phyloP scores from a whole-genome alignment of 2,113 vertebrate species.

The Toxostoma redivivum region DNA sequence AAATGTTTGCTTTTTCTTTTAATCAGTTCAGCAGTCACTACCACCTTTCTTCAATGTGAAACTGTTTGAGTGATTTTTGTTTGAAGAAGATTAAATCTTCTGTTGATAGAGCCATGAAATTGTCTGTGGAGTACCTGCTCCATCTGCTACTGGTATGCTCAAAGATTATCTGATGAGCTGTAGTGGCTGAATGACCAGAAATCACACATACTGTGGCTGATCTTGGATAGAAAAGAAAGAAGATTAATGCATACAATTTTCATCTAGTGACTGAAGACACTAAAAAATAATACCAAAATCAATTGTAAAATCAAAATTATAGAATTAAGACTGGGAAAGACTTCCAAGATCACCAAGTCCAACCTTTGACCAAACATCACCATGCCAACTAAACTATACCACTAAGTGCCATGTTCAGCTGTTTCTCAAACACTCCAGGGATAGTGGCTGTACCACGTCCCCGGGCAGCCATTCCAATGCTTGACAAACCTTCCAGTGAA shows the following conservation, averaged over 20 bases:
- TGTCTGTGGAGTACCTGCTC: not conserved
- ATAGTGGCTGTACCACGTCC: not conserved
- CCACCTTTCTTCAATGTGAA: not conserved
- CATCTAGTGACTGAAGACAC: not conserved
- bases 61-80: not conserved
- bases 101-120: not conserved
- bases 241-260: not conserved
- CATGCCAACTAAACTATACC: not conserved
- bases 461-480: not conserved
- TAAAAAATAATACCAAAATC: not conserved
- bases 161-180: not conserved
- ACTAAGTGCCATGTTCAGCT: not conserved
- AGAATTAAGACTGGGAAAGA: not conserved
- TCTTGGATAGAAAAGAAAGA: not conserved
- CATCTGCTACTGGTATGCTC: not conserved
- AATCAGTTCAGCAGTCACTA: not conserved
- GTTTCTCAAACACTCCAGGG: not conserved
- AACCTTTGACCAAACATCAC: not conserved
- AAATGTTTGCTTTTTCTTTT: not conserved
- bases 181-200: not conserved
- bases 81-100: not conserved
- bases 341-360: not conserved
- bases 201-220: not conserved
- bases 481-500: not conserved
- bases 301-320: not conserved